A percentile compares a stretch with the other conserved stretches of the same genome.
Conservation (phyloP, 2,113 vertebrate species). For the Euleptes europaea region DNA sequence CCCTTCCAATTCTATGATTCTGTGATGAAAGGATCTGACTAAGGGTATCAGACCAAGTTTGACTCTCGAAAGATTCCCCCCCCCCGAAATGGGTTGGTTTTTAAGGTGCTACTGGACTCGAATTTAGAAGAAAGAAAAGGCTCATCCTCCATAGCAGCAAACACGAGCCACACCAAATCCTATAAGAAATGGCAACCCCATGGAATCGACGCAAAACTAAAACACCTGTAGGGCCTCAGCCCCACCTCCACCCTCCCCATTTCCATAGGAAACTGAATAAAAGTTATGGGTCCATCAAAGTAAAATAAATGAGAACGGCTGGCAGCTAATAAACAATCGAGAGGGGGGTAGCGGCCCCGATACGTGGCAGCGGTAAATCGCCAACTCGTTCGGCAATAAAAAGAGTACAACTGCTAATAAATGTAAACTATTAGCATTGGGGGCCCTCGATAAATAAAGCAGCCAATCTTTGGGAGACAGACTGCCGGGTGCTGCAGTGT, state of each 20-base stretch:
- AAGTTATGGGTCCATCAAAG: slow-evolving; percentile 34
- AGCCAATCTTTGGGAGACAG: slow-evolving; percentile 28
- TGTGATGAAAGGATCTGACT: too few species aligned
- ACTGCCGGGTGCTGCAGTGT: background rate
- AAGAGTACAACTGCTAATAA: slow-evolving; percentile 46
- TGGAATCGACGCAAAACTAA: too few species aligned
- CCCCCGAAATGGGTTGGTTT: too few species aligned
- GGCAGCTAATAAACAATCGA: slow-evolving; percentile 49
- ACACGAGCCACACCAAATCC: too few species aligned
- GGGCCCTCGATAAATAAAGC: slow-evolving; percentile 50
- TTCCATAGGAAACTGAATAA: background rate
- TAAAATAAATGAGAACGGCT: slow-evolving; percentile 47
- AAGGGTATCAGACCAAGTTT: too few species aligned
- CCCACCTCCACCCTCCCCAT: background rate
- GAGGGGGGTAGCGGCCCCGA: slow-evolving; percentile 46
- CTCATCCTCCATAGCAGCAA: too few species aligned
- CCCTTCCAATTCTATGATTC: too few species aligned
- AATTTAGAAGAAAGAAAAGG: too few species aligned
- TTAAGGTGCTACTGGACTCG: too few species aligned
- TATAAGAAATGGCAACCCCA: too few species aligned
- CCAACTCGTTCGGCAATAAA: slow-evolving; percentile 23
- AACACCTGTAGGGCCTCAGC: background rate
- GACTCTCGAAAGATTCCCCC: too few species aligned
- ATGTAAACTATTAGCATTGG: slow-evolving; percentile 51
- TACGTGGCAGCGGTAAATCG: slow-evolving; percentile 55